A percentile compares a stretch with the other conserved stretches of the same genome.
Conservation (phyloP, 1,140 invertebrate genomes). For the fruit fly (Drosophila melanogaster) region Release_6_plus_ISO1_MT NT_037436.4:2987001-2987500, state of each 20-base stretch:
- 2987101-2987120: conserved; percentile 12
- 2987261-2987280: background rate
- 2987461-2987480: background rate
- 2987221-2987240: conserved; percentile 44
- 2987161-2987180: conserved; percentile 3
- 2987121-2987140: conserved; percentile 37
- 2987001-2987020: conserved; percentile 1
- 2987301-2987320: too few relatives aligned
- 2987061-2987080: conserved; percentile 50
- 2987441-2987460: background rate
- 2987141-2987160: conserved; percentile 50
- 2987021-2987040: conserved; percentile 14
- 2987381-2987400: background rate
- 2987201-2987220: conserved; percentile 48
- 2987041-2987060: conserved; percentile 14
- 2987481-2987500: conserved; percentile 7
- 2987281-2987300: background rate
- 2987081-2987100: conserved; percentile 49
- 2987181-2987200: conserved; percentile 11
- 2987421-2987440: background rate
- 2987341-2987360: too few relatives aligned
- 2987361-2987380: too few relatives aligned
- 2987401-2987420: background rate
- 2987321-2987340: too few relatives aligned
- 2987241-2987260: conserved; percentile 10